phyloP scores from a whole-genome alignment of 2,888 invertebrate genomes.

The Drosophila nr. perissopoda region DNA sequence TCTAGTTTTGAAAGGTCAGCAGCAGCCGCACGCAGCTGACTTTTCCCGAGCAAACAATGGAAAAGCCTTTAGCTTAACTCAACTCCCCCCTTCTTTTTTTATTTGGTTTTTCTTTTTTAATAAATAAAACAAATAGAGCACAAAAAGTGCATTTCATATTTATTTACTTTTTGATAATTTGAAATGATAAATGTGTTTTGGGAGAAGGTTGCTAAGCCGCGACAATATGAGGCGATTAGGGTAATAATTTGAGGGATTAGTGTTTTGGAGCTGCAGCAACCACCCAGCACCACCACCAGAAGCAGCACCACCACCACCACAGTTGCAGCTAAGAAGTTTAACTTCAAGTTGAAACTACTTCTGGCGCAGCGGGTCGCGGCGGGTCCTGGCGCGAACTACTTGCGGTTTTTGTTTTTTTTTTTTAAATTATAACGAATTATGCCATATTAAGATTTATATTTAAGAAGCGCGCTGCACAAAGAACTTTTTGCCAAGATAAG shows the following conservation, averaged over 20 bases:
- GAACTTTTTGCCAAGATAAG: conserved; percentile 29
- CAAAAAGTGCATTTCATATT: conserved; percentile 61
- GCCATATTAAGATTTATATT: conserved; percentile 78
- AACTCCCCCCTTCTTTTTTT: not conserved
- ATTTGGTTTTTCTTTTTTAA: conserved; percentile 34
- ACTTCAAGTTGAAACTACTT: not conserved
- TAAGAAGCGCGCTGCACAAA: conserved; percentile 29
- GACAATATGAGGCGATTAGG: conserved; percentile 74
- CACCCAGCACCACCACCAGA: conserved; percentile 14
- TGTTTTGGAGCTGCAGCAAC: conserved; percentile 12
- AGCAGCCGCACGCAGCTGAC: conserved; percentile 46
- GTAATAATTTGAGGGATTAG: conserved; percentile 78
- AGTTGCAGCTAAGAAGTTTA: conserved; percentile 9
- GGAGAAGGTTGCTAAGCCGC: conserved; percentile 66
- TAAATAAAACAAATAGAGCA: conserved; percentile 68
- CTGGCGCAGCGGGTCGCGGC: conserved; percentile 52
- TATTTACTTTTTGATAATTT: conserved; percentile 71
- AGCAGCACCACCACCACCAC: conserved; percentile 4
- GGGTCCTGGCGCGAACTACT: conserved; percentile 60
- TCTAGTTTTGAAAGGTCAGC: conserved; percentile 35
- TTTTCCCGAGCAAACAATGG: conserved; percentile 32
- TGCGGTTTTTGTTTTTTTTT: conserved; percentile 58
- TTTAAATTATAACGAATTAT: conserved; percentile 76
- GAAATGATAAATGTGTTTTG: conserved; percentile 36
- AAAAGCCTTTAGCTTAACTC: conserved; percentile 21